These are phyloP conservation scores for Todiramphus saurophagus DNA, from an alignment of 2,113 vertebrate species.

Conservation along the genomic window DNA sequence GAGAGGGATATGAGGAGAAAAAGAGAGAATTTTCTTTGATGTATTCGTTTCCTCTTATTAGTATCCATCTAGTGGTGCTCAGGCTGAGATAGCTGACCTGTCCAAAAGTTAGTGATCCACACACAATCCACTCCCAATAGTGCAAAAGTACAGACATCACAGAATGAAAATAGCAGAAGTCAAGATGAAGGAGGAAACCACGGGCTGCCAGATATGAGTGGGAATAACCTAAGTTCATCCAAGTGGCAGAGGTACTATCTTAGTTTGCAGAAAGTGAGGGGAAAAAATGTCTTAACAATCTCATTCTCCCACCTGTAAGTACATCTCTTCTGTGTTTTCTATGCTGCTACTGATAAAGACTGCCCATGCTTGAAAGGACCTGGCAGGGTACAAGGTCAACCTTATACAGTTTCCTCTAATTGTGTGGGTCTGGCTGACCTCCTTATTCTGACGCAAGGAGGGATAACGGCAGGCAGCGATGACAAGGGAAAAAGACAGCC, in stretches of 20 bases:
- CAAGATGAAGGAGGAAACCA: constrained; percentile 70
- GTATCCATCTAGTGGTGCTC: constrained; percentile 69
- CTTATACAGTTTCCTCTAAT: constrained; percentile 67
- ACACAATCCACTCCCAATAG: constrained; percentile 70
- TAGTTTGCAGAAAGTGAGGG: constrained; percentile 47
- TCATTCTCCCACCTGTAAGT: constrained; percentile 47
- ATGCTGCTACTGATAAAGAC: constrained; percentile 53
- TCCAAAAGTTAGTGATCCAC: constrained; percentile 75
- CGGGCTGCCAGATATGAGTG: constrained; percentile 59
- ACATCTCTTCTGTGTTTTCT: constrained; percentile 58
- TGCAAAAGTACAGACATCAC: constrained; percentile 69
- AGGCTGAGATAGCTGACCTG: constrained; percentile 74
- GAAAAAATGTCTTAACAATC: constrained; percentile 63
- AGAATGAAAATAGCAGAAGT: constrained; percentile 69
- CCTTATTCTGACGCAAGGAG: constrained; percentile 34
- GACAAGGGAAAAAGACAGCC: constrained; percentile 11
- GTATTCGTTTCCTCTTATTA: constrained; percentile 73
- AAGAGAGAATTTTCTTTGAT: constrained; percentile 68
- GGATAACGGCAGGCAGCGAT: background rate
- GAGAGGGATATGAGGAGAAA: constrained; percentile 58
- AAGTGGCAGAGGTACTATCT: constrained; percentile 64
- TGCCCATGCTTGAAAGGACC: constrained; percentile 53
- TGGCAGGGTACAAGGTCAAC: constrained; percentile 51
- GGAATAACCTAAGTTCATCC: constrained; percentile 69
- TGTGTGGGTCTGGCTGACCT: constrained; percentile 65